These are phyloP conservation scores for Sinotaia quadrata DNA, from an alignment of 2,888 invertebrate genomes.

Conservation along the genomic window DNA sequence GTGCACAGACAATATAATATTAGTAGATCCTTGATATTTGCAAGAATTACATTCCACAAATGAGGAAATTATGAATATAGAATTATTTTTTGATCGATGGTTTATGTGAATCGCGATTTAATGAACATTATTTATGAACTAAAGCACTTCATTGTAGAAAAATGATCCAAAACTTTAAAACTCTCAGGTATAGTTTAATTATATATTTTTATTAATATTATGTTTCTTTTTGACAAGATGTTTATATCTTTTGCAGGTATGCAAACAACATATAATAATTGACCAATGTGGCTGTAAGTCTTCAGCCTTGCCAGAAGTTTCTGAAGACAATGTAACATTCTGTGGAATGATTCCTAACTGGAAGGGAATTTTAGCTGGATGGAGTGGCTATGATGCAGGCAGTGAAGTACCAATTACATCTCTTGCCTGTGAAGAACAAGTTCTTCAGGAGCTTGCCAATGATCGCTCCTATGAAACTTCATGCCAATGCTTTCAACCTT, in stretches of 20 bases:
- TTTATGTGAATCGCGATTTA: too few species aligned
- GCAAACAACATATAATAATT: constrained; percentile 62
- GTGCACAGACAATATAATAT: too few species aligned
- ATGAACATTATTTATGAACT: too few species aligned
- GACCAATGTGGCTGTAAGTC: constrained; percentile 61
- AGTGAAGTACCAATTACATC: constrained; percentile 41
- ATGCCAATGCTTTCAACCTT: constrained; percentile 58
- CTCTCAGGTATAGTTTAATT: too few species aligned
- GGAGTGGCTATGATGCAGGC: constrained; percentile 30
- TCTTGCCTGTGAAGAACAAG: constrained; percentile 55
- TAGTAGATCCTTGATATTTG: too few species aligned
- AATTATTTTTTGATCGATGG: too few species aligned
- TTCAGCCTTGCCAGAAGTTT: constrained; percentile 55
- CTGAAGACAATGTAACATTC: constrained; percentile 48
- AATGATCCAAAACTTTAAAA: too few species aligned
- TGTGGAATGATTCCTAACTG: constrained; percentile 62
- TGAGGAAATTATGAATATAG: too few species aligned
- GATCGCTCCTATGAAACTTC: constrained; percentile 59
- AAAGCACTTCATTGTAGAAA: too few species aligned
- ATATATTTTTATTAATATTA: too few species aligned
- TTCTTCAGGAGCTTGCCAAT: constrained; percentile 54
- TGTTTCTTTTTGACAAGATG: too few species aligned
- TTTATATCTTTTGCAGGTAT: constrained; percentile 37
- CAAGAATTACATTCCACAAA: too few species aligned
- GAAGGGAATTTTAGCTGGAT: constrained; percentile 38